Evolutionary conservation across 2,113 vertebrate species (phyloP), one percentile per base, ranked within the genome.

Genomic region (Halcyon senegalensis): DNA sequence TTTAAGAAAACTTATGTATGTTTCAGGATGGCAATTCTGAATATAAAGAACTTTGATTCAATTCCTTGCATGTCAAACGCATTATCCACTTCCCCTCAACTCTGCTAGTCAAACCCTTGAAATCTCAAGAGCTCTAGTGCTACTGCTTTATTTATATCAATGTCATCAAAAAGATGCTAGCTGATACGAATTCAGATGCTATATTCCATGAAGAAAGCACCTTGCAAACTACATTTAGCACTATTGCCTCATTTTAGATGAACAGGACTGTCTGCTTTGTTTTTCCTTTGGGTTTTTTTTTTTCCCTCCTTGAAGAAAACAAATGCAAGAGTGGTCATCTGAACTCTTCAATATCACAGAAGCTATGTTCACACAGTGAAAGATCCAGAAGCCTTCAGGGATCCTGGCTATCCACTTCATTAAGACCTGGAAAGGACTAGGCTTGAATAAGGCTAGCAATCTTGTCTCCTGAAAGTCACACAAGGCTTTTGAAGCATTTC

Each of bases 21-120:
- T 25, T 93, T 89, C 66, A 82, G 48, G 50, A 28, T 76, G 19
- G 14, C 66, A 80, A 69, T 76, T 79, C 30, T 83, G 21, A 90
- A 48, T 58, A 53, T 13, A 70, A 67, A 91, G 28, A 84, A 70
- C 8, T 89, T 18, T 11, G 35, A 89, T 77, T 75, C 24, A 62
- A 28, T n/a, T 87, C 37, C 11, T 50, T 73, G 2, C 46, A 16
- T 13, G 15, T 39, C 35, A 90, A 35, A 60, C 24, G 73, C 9
- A 25, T 67, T 51, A 69, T 7, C 8, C 13, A 58, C 28, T 4
- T 2, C 18, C 6, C 7, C 25, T 28, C 44, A 64, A 28, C n/a
- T 63, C 23, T 66, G 55, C 44, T 2, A 1, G 62, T 62, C 48
- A 94, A n/a, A 62, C 4, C 6, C 21, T 18, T 50, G n/a, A 30